phyloP scores from a whole-genome alignment of 2,797 vertebrate species.

The Oryzias dopingdopingensis region DNA sequence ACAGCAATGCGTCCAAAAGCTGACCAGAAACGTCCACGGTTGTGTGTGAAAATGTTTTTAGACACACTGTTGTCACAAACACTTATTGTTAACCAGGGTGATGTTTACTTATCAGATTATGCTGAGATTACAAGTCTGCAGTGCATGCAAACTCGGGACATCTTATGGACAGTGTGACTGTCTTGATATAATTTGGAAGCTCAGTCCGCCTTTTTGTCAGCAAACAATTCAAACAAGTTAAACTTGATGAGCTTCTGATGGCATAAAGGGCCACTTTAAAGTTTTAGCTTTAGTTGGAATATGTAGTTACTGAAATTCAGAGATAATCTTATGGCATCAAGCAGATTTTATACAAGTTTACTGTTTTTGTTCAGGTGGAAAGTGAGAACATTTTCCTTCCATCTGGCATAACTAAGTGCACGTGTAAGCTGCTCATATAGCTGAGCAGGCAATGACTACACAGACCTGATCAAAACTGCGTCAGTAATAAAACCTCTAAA shows the following conservation, averaged over 20 bases:
- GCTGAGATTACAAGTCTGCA: constrained; percentile 41
- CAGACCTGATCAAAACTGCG: constrained; percentile 8
- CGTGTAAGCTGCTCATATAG: constrained; percentile 16
- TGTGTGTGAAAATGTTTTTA: background rate
- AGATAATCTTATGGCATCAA: too few species aligned
- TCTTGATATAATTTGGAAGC: constrained; percentile 13
- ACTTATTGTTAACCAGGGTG: constrained; percentile 42
- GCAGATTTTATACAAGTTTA: too few species aligned
- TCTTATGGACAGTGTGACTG: constrained; percentile 1
- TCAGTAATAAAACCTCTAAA: constrained; percentile 21
- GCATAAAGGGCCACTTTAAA: too few species aligned
- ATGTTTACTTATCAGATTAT: constrained; percentile 55
- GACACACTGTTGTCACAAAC: constrained; percentile 33
- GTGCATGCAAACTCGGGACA: constrained; percentile 14
- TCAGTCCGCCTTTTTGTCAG: background rate
- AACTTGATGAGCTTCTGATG: too few species aligned
- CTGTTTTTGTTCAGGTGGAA: too few species aligned
- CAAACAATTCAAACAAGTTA: background rate
- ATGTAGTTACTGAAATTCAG: too few species aligned
- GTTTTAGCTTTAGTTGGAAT: too few species aligned
- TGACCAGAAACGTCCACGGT: background rate
- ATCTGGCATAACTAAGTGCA: background rate
- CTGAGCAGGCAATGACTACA: constrained; percentile 12
- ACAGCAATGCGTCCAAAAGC: background rate
- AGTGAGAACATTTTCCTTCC: background rate